Conservation (phyloP, 1,140 invertebrate species). For the Lordiphosa collinella region DNA sequence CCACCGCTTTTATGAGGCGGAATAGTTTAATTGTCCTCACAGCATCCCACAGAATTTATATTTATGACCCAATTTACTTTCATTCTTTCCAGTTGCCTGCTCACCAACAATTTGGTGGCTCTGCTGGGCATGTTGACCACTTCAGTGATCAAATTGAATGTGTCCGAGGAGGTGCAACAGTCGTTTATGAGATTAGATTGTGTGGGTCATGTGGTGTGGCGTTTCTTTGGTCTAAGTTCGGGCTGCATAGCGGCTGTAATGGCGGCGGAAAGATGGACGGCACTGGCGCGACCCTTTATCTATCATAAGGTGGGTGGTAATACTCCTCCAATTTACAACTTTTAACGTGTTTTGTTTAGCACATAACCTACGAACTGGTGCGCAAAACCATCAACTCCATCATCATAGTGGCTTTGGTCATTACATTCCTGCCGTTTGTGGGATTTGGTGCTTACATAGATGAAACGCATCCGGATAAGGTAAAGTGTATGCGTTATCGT, state of each 20-base stretch:
- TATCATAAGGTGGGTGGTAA: slow-evolving; percentile 88
- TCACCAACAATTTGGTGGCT: slow-evolving; percentile 89
- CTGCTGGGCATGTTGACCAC: slow-evolving; percentile 84
- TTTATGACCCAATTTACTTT: slow-evolving; percentile 31
- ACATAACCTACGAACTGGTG: slow-evolving; percentile 89
- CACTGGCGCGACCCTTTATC: slow-evolving; percentile 91
- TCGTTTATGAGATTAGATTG: slow-evolving; percentile 82
- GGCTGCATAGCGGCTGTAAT: slow-evolving; percentile 93
- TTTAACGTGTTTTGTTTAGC: too few relatives aligned
- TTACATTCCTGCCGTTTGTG: slow-evolving; percentile 88
- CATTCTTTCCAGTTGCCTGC: slow-evolving; percentile 82
- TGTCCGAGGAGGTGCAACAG: slow-evolving; percentile 69
- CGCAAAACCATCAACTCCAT: slow-evolving; percentile 85
- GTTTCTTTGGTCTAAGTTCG: slow-evolving; percentile 91
- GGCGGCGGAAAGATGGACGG: slow-evolving; percentile 91
- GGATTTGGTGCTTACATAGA: slow-evolving; percentile 90
- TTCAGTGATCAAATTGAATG: slow-evolving; percentile 79
- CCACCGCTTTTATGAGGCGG: slow-evolving; percentile 12
- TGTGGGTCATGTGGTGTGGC: slow-evolving; percentile 85
- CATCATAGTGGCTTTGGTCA: slow-evolving; percentile 84
- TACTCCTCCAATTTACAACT: too few relatives aligned
- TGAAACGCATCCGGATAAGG: slow-evolving; percentile 49
- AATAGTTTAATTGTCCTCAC: slow-evolving; percentile 41
- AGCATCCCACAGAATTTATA: slow-evolving; percentile 9
- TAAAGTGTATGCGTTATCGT: slow-evolving; percentile 85